phyloP scores from a whole-genome alignment of 2,797 vertebrate species.

The Dryobates pubescens region DNA sequence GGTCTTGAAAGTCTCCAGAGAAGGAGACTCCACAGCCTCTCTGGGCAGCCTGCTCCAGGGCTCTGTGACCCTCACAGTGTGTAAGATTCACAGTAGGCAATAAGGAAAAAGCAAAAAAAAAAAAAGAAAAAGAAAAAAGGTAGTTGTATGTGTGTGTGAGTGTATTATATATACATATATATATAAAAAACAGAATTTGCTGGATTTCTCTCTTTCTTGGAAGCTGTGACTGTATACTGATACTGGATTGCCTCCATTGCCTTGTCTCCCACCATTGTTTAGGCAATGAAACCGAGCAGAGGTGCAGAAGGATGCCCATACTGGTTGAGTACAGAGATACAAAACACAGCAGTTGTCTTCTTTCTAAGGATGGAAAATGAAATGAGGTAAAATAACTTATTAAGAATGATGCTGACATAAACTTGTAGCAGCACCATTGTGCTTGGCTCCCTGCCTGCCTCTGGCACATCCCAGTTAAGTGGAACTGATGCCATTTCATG shows the following conservation, averaged over 20 bases:
- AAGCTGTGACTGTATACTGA: neutral
- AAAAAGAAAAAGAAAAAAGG: neutral
- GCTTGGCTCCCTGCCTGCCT: neutral
- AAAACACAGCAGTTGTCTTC: neutral
- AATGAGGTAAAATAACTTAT: neutral
- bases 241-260: neutral
- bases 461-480: neutral
- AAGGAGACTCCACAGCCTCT: too few species aligned
- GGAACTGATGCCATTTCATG: neutral
- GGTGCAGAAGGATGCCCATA: neutral
- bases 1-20: too few species aligned
- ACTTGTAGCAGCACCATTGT: neutral
- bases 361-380: neutral
- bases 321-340: neutral
- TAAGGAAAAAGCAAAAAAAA: neutral
- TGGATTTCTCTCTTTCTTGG: constrained; percentile 10
- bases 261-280: neutral
- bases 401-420: neutral
- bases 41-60: too few species aligned
- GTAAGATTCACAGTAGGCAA: neutral
- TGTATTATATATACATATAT: neutral
- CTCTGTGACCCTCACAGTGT: too few species aligned
- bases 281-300: neutral
- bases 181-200: neutral
- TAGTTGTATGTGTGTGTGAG: fast-evolving